A percentile compares a stretch with the other conserved stretches of the same genome.
Conservation (phyloP, 1,140 invertebrate genomes). For the Zaprionus nigranus region DNA sequence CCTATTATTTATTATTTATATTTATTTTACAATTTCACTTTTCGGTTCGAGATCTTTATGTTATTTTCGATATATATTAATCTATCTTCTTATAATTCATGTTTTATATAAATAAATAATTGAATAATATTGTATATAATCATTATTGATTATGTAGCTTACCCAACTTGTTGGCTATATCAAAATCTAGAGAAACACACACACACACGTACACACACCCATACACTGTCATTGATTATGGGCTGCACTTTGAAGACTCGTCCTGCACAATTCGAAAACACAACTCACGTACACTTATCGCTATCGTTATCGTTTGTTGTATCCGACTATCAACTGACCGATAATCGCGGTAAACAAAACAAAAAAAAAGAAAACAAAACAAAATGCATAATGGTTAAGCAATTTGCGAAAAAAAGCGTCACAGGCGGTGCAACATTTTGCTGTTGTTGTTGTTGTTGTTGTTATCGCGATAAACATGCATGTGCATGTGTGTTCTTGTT, state of each 20-base stretch:
- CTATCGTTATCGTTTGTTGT: slow-evolving; percentile 8
- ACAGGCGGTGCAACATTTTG: slow-evolving; percentile 11
- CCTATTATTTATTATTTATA: too few relatives aligned
- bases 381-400: neutral
- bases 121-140: neutral
- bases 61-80: neutral
- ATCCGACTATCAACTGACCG: neutral
- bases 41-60: neutral
- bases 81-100: neutral
- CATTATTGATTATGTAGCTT: neutral
- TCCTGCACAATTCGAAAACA: neutral
- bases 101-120: too few relatives aligned
- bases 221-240: neutral
- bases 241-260: neutral
- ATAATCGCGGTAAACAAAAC: neutral
- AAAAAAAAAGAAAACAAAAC: slow-evolving; percentile 3
- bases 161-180: neutral
- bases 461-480: neutral
- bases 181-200: neutral
- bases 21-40: too few relatives aligned
- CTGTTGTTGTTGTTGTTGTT: slow-evolving; percentile 7
- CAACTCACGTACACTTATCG: neutral
- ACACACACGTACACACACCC: slow-evolving; percentile 1
- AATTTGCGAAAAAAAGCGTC: neutral
- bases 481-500: neutral